These are phyloP conservation scores for Pseudorhombus dupliciocellatus DNA, from an alignment of 2,113 vertebrate genomes.

Conservation along the genomic window DNA sequence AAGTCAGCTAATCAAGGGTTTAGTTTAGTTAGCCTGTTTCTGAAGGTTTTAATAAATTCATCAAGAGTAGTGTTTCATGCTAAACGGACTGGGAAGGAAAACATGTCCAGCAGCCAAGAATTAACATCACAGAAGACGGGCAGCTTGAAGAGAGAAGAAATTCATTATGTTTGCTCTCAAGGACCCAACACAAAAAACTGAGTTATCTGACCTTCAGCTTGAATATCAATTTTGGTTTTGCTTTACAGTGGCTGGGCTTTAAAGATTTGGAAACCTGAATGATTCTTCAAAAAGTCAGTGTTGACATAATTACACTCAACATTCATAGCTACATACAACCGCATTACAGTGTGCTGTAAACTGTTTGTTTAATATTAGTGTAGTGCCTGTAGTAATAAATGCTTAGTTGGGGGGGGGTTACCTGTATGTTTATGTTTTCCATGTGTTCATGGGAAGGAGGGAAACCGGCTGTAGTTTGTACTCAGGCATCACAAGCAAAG, in stretches of 20 bases:
- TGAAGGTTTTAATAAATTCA: background rate
- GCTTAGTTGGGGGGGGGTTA: background rate
- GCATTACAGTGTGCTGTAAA: conserved; percentile 25
- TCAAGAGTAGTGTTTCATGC: background rate
- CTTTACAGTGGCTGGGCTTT: background rate
- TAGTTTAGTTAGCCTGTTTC: background rate
- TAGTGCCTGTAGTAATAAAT: conserved; percentile 7
- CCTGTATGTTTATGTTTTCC: conserved; percentile 33
- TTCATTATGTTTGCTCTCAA: no score
- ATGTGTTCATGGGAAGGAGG: conserved; percentile 15
- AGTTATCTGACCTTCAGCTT: no score
- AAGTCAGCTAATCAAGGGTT: background rate
- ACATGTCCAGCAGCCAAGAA: background rate
- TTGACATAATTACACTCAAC: background rate
- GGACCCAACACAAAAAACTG: no score
- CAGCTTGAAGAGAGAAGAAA: background rate
- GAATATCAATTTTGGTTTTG: no score
- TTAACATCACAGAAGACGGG: background rate
- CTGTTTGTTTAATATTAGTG: conserved; percentile 1
- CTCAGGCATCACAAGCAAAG: conserved; percentile 55
- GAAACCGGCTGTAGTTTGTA: conserved; percentile 57
- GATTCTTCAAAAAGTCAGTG: background rate
- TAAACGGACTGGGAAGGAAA: background rate
- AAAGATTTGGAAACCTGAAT: background rate
- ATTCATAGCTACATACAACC: background rate